Conservation (phyloP, 2,888 invertebrate genomes). For the Chorisops tibialis region DNA sequence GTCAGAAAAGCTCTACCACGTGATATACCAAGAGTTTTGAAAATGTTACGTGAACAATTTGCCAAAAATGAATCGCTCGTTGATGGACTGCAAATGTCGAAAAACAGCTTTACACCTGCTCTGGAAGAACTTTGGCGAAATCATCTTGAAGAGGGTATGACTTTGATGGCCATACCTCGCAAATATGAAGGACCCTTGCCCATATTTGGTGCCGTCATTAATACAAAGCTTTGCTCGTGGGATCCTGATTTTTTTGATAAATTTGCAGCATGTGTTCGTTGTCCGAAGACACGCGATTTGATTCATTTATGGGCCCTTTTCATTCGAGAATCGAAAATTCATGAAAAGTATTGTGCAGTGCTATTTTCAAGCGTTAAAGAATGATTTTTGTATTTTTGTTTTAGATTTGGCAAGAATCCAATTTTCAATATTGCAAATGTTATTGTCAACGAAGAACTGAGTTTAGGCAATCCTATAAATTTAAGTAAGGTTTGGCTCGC, state of each 20-base stretch:
- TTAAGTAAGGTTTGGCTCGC: constrained; percentile 2
- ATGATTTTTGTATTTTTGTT: not conserved
- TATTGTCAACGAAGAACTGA: constrained; percentile 12
- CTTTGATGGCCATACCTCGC: constrained; percentile 10
- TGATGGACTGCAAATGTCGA: not conserved
- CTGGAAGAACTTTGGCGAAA: constrained; percentile 11
- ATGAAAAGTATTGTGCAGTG: not conserved
- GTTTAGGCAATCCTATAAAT: constrained; percentile 1
- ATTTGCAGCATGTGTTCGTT: constrained; percentile 14
- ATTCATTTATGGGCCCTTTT: constrained; percentile 15
- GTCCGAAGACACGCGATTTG: constrained; percentile 18
- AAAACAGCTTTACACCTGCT: not conserved
- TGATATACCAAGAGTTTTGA: constrained; percentile 6
- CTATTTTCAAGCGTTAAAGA: not conserved
- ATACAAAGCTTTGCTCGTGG: constrained; percentile 15
- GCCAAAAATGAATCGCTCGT: constrained; percentile 2
- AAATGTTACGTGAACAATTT: not conserved
- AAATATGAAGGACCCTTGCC: not conserved
- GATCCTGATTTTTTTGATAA: constrained; percentile 3
- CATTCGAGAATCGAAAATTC: constrained; percentile 11
- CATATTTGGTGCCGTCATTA: constrained; percentile 2
- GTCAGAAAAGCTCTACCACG: constrained; percentile 1
- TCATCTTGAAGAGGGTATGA: constrained; percentile 6
- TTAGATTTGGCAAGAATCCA: constrained; percentile 1
- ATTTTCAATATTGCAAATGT: constrained; percentile 18